Evolutionary conservation across 2,113 vertebrate genomes (phyloP), one percentile per base, ranked within the genome.

Genomic region (Chaetodon auriga): DNA sequence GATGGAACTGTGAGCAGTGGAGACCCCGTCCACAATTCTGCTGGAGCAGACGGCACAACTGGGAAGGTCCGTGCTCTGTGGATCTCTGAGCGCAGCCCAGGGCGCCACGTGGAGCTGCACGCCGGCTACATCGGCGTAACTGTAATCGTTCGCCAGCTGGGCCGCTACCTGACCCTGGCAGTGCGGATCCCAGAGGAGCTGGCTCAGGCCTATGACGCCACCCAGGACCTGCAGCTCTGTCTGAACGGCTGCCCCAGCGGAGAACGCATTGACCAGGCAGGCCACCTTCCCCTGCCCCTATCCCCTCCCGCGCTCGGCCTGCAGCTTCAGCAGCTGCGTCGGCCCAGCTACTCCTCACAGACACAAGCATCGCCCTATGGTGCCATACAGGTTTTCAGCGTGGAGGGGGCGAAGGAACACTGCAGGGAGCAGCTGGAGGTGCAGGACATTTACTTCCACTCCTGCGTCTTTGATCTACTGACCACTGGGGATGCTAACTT

Each of bases 401-500:
- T 96, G 85, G 97, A 97, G 77, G 94, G 92, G 1, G 98, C 98
- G 18, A 96, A 87, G 69, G 92, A 95, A 0, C 97, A 93, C 15
- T 99, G 98, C 92, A 95, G 93, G 0, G 97, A 99, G 91, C 96
- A 96, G 91, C 96, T 99, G 89, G 94, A 96, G 19, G 93, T 97
- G 87, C 96, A 95, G 87, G 98, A 99, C 95, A 97, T 99, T 89
- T 99, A 99, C 75, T 99, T 97, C 91, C 94, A 98, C 87, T 99
- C 98, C 0, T 99, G 98, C 15, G 95, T 99, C 23, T 99, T 99
- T 64, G 98, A 99, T 90, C 95, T 99, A 8, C 96, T 99, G 78
- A 99, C 98, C 93, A 99, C 98, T 0, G 98, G 98, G 0, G 98
- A 99, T 1, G 95, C 95, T 76, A 99, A 98, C 94, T 99, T 99